A percentile compares a stretch with the other conserved stretches of the same genome.
These are phyloP conservation scores for Chromobotia macracanthus DNA, from an alignment of 2,797 vertebrate genomes.

Conservation along the genomic window DNA sequence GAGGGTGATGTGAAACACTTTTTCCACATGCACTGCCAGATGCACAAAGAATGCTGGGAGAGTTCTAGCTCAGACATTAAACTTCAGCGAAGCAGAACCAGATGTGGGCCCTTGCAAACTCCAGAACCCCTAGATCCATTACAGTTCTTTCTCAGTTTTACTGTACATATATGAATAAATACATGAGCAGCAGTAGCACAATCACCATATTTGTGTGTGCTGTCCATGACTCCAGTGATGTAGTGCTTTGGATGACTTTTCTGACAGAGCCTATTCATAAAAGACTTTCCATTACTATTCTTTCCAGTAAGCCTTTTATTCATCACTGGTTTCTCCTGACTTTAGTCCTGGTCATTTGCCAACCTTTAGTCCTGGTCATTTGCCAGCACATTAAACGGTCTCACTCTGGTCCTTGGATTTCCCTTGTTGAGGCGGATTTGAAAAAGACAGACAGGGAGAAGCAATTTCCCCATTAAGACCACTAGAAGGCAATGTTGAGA, in stretches of 20 bases:
- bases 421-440: not conserved
- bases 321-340: not conserved
- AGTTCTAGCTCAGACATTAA: constrained; percentile 50
- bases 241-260: not conserved
- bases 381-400: not conserved
- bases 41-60: constrained; percentile 57
- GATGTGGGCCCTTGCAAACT: constrained; percentile 62
- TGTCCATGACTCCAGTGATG: not conserved
- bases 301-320: not conserved
- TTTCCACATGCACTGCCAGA: constrained; percentile 67
- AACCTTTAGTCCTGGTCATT: not conserved
- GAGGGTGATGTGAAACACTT: constrained; percentile 52
- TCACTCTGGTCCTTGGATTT: not conserved
- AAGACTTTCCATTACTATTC: not conserved
- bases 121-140: not conserved
- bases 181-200: not conserved
- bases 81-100: constrained; percentile 56
- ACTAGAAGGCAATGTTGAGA: constrained; percentile 36
- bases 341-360: too few species aligned
- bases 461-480: not conserved
- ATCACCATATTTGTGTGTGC: not conserved
- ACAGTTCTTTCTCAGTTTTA: not conserved
- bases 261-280: constrained; percentile 1
- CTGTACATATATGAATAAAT: not conserved
- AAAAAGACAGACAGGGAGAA: not conserved